Base-by-base conservation (phyloP, 2,797 vertebrate genomes). In the Aotus griseimembra region DNA sequence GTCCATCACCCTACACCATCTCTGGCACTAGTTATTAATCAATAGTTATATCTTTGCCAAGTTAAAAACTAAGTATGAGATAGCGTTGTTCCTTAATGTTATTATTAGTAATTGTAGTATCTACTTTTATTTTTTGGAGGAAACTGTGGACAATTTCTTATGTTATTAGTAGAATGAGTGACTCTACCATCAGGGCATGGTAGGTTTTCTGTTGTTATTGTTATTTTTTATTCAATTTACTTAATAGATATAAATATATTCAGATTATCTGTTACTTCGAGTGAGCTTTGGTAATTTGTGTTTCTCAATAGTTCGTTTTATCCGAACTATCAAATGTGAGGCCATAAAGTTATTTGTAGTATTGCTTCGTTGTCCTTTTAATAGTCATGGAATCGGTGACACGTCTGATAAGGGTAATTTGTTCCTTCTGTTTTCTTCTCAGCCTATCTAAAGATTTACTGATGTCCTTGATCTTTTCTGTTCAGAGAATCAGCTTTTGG, bases 61-160 rank as follows among this genome's bases (percentile, higher is more conserved):
- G 24, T 70, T 64, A 92, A 92, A 88, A 88, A 15, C 7, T 79
- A 10, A 96, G 39, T 14, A 39, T 79, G 28, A 11, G 19, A 41
- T 15, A n/a, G 10, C 6, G 89, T 89, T 85, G 39, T 58, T 88
- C 50, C 82, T 73, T 57, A 28, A 88, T 75, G 14, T 57, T 93
- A 70, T 67, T 33, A 86, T 52, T 67, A 76, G 2, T 44, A 84
- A 88, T 24, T 76, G 39, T 50, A 55, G 11, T 41, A 6, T 13
- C 39, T 76, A 4, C 39, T 90, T 90, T 33, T 46, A 48, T 48
- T 70, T 93, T 93, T n/a, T 77, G 20, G 46, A 86, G 82, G 70
- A 41, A 87, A 41, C 26, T 39, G 12, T 58, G 24, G 4, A 33
- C 64, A 92, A 82, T 48, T 57, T 90, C 39, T 57, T 76, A 57